phyloP scores from a whole-genome alignment of 2,113 vertebrate genomes.

The Aegithalos caudatus region DNA sequence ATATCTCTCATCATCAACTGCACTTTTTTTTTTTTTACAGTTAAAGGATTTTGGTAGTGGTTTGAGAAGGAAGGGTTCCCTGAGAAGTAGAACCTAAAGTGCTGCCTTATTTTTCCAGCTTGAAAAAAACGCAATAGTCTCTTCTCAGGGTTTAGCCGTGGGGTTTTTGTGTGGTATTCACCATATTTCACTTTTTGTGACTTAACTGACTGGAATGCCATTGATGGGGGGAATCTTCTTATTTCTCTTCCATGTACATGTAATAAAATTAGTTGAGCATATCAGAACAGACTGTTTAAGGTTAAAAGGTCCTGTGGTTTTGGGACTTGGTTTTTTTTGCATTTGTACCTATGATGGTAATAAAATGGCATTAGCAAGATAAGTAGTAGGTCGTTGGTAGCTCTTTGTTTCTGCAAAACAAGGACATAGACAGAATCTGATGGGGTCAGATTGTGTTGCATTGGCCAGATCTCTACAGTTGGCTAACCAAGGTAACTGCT shows the following conservation, averaged over 20 bases:
- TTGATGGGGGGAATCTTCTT: background rate
- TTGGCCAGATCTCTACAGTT: background rate
- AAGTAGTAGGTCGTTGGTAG: background rate
- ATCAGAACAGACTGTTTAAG: background rate
- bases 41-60: background rate
- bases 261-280: background rate
- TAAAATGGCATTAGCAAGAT: background rate
- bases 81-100: background rate
- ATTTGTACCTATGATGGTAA: background rate
- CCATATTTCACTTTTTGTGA: background rate
- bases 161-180: background rate
- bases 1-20: background rate
- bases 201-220: background rate
- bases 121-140: background rate
- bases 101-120: background rate
- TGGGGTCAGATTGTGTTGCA: background rate
- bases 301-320: background rate
- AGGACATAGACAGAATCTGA: background rate
- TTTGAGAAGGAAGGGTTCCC: background rate
- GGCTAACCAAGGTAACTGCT: background rate
- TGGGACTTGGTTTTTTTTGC: background rate
- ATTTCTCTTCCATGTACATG: background rate
- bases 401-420: background rate
- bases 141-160: background rate
- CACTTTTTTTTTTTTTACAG: background rate